phyloP scores from a whole-genome alignment of 2,113 vertebrate genomes.

The Arizona elegans region DNA sequence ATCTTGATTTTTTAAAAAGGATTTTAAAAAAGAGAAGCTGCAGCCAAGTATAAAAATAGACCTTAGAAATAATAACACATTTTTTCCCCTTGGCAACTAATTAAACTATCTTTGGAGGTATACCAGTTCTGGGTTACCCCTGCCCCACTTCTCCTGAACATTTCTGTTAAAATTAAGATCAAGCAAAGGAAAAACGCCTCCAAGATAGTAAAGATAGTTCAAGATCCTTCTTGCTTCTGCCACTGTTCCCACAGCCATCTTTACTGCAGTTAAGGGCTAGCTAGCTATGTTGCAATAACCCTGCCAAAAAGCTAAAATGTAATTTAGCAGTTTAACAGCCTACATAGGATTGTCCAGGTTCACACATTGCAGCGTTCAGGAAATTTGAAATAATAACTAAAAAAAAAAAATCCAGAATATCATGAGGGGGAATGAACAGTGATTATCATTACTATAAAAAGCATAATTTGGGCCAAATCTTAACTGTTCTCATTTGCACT shows the following conservation, averaged over 20 bases:
- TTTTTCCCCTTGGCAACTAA: not conserved
- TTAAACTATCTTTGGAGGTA: not conserved
- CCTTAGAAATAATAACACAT: not conserved
- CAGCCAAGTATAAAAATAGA: not conserved
- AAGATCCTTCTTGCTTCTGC: not conserved
- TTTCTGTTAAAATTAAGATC: not conserved
- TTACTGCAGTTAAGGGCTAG: accelerated
- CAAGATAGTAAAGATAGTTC: no score
- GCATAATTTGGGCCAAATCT: not conserved
- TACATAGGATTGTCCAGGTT: accelerated
- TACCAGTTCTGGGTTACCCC: not conserved
- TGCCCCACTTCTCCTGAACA: not conserved
- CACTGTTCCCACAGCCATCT: not conserved
- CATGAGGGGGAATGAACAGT: accelerated
- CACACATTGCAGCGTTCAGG: not conserved
- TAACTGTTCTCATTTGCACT: accelerated
- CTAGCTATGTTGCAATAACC: not conserved
- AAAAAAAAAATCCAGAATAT: not conserved
- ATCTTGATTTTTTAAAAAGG: not conserved
- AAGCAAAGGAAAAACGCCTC: not conserved
- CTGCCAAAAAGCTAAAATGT: conserved; percentile 1
- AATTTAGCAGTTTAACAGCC: not conserved
- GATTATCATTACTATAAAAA: not conserved
- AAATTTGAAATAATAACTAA: not conserved
- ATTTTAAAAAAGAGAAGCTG: not conserved